phyloP scores from a whole-genome alignment of 2,113 vertebrate species.

The Alethe castanea region DNA sequence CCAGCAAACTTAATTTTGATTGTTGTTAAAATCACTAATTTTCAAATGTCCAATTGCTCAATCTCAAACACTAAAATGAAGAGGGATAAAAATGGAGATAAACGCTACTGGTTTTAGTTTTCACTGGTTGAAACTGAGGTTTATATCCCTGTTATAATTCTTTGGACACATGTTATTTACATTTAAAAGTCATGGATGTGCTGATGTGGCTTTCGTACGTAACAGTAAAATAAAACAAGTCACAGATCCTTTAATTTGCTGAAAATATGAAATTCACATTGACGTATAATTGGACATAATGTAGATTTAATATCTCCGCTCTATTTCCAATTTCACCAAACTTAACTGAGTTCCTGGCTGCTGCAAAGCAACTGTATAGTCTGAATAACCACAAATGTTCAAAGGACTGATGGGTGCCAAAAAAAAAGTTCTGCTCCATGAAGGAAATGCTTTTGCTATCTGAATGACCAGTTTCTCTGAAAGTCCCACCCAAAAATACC shows the following conservation, averaged over 20 bases:
- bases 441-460: not conserved
- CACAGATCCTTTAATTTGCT: not conserved
- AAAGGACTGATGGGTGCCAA: not conserved
- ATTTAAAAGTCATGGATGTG: not conserved
- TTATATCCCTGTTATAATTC: not conserved
- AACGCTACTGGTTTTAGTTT: not conserved
- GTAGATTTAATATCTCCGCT: not conserved
- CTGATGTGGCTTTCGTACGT: not conserved
- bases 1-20: not conserved
- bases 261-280: not conserved
- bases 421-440: not conserved
- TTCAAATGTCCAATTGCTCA: not conserved
- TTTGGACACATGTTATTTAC: not conserved
- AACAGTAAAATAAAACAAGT: not conserved
- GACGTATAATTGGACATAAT: not conserved
- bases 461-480: not conserved
- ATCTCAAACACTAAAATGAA: not conserved
- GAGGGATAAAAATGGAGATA: not conserved
- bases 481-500: not conserved
- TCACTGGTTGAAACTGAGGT: not conserved
- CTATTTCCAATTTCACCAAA: not conserved
- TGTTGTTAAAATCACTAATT: not conserved
- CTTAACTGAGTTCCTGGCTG: not conserved
- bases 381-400: not conserved
- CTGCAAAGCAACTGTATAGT: not conserved